A percentile compares a stretch with the other conserved stretches of the same genome.
Conservation (phyloP, 2,797 vertebrate species). For the Mus caroli region DNA sequence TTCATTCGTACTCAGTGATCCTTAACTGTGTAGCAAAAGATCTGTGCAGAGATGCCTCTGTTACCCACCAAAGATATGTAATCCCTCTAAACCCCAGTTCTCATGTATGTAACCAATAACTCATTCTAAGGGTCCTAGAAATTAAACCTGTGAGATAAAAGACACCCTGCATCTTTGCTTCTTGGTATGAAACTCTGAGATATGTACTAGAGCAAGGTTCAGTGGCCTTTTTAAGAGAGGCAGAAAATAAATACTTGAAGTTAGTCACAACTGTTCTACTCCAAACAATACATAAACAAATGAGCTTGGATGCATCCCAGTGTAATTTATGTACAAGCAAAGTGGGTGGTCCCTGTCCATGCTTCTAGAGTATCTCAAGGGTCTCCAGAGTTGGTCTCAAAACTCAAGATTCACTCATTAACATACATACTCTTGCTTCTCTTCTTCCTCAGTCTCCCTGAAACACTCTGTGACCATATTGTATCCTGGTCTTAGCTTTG, state of each 20-base stretch:
- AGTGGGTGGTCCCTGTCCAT: not conserved
- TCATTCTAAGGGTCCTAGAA: not conserved
- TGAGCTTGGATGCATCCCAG: not conserved
- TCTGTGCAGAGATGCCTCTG: not conserved
- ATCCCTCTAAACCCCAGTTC: not conserved
- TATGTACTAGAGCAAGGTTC: not conserved
- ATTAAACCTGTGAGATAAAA: not conserved
- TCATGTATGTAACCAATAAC: not conserved
- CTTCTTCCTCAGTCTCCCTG: not conserved
- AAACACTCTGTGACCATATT: not conserved
- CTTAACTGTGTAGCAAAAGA: not conserved
- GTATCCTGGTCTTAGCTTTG: not conserved
- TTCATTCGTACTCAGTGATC: not conserved
- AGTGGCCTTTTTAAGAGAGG: not conserved
- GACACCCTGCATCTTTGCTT: not conserved
- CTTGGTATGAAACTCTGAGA: not conserved
- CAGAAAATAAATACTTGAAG: conserved; percentile 9
- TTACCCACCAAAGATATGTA: not conserved
- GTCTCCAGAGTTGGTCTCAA: not conserved
- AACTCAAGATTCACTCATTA: not conserved
- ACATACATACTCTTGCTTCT: not conserved
- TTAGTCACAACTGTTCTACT: not conserved
- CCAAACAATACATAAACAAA: not conserved
- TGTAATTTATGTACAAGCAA: conserved; percentile 7
- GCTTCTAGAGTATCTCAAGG: not conserved